Base-by-base conservation (phyloP, 1,140 invertebrate species). In the Pristionchus pacificus region DNA sequence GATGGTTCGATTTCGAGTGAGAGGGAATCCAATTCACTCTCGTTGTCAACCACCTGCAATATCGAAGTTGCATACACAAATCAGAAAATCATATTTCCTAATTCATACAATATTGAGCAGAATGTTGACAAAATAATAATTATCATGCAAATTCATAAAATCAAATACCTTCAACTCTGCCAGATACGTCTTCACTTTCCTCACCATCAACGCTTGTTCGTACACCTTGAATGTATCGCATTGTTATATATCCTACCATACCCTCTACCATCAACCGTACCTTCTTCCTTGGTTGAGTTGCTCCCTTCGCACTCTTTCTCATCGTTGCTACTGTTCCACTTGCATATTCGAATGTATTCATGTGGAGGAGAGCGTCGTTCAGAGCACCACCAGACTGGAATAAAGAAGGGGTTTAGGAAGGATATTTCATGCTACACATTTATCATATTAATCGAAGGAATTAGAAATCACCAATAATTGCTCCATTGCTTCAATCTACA, bases 101-200 rank as follows among this genome's bases (percentile, higher is more conserved):
- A n/a, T n/a, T n/a, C n/a, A n/a, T n/a, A n/a, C n/a, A n/a, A n/a
- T n/a, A n/a, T n/a, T n/a, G n/a, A n/a, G n/a, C n/a, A n/a, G n/a
- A n/a, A n/a, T n/a, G n/a, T n/a, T n/a, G n/a, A n/a, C n/a, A 13
- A 65, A 65, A 33, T n/a, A n/a, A n/a, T n/a, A n/a, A n/a, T n/a
- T n/a, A n/a, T n/a, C n/a, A n/a, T n/a, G n/a, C n/a, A n/a, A n/a
- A n/a, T n/a, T n/a, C n/a, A n/a, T n/a, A n/a, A n/a, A n/a, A n/a
- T n/a, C n/a, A n/a, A n/a, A n/a, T n/a, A 95, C 91, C 80, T 93
- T 91, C 87, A 98, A 90, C 79, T 93, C 91, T 59, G 91, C 90
- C 32, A 98, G 86, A 85, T 98, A 98, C 0, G 95, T 92, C 84
- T 96, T 96, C 0, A 97, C 95, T 60, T 93, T 87, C 6, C 94